Evolutionary conservation across 2,113 vertebrate species (phyloP), one percentile per base, ranked within the genome.

Genomic region (Acrocephalus arundinaceus): DNA sequence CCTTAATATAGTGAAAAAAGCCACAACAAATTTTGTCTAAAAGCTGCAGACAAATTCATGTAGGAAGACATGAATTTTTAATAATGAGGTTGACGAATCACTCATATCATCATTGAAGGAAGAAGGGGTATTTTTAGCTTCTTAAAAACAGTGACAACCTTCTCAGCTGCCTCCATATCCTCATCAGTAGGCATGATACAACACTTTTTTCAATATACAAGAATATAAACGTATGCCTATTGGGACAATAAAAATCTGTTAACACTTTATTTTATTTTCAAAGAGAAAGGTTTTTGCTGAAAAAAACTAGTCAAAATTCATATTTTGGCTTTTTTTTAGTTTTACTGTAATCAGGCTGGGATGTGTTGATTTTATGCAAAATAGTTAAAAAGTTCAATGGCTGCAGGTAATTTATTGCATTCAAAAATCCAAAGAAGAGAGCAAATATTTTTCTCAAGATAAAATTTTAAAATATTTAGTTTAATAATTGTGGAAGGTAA

Each of bases 21-120:
- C 57, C 87, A 83, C 16, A 84, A 92, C 23, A 90, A 96, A 55
- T 45, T 73, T 2, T 46, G 31, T 35, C 68, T 81, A 82, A 91
- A 94, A 95, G 74, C 54, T 91, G 49, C 62, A 82, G 81, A 93
- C 28, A 91, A 91, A 89, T 85, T 89, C 19, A 79, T n/a, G 77
- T 57, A 45, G 30, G 62, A 93, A 93, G 27, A 63, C 33, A 85
- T 75, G 39, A 91, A 90, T 91, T 91, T 95, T 94, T 93, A 75
- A 95, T 79, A 87, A 78, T 11, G n/a, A 94, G 46, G 23, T 14
- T 87, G 43, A 81, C 39, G 43, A 86, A 94, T 89, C 70, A 85
- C 61, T 93, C 61, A 63, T 79, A 45, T 37, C 41, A 58, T 77
- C 73, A 55, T 0, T 58, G 91, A 91, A 90, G 35, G 54, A 75